phyloP scores from a whole-genome alignment of 1,140 invertebrate genomes.

The Periplaneta americana region DNA sequence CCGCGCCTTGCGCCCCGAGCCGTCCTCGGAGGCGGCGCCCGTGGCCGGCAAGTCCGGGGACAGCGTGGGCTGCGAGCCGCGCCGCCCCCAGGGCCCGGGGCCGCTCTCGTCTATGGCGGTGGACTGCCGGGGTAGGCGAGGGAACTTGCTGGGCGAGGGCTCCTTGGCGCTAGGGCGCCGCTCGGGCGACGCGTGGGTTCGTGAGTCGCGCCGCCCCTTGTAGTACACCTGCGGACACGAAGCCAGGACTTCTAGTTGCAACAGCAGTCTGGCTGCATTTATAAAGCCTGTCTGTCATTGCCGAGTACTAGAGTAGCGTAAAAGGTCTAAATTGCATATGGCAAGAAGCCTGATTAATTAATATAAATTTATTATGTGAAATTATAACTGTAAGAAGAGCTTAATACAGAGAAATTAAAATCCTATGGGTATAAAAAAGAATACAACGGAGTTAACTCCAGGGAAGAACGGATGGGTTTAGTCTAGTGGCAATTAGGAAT shows the following conservation, averaged over 20 bases:
- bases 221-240: slow-evolving; percentile 17
- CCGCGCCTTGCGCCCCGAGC: slow-evolving; percentile 61
- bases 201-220: slow-evolving; percentile 57
- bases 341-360: too few relatives aligned
- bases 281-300: neutral
- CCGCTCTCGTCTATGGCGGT: slow-evolving; percentile 76
- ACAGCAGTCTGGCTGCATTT: too few relatives aligned
- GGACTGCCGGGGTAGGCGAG: slow-evolving; percentile 74
- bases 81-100: slow-evolving; percentile 52
- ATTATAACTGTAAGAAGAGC: too few relatives aligned
- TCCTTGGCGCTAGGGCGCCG: slow-evolving; percentile 38
- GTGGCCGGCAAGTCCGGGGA: slow-evolving; percentile 62
- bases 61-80: slow-evolving; percentile 73
- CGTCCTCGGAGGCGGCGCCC: slow-evolving; percentile 31
- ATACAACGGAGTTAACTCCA: too few relatives aligned
- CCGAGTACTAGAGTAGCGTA: too few relatives aligned
- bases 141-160: slow-evolving; percentile 55
- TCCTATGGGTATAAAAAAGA: too few relatives aligned
- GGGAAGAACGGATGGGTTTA: too few relatives aligned
- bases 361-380: too few relatives aligned
- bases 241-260: neutral
- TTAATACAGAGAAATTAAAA: too few relatives aligned
- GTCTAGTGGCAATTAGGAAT: too few relatives aligned
- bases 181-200: slow-evolving; percentile 48
- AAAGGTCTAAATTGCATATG: too few relatives aligned